Evolutionary conservation across 2,797 vertebrate genomes (phyloP), one percentile per base, ranked within the genome.

Genomic region (Alosa sapidissima): DNA sequence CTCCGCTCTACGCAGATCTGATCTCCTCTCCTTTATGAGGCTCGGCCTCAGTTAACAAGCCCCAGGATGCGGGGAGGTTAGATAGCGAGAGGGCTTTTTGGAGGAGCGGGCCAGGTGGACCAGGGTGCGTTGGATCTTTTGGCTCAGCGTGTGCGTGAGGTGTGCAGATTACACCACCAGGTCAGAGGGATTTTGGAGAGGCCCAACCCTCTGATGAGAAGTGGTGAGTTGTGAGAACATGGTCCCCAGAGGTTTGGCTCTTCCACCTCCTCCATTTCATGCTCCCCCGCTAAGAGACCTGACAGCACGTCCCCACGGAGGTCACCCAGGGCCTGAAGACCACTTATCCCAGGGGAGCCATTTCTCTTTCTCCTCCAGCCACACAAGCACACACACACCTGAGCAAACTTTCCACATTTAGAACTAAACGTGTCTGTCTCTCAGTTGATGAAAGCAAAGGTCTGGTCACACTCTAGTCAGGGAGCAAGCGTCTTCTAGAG

Each of bases 121-220:
- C 5, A 48, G 28, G 54, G 81, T 4, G 54, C 45, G 24, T 60
- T 78, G 41, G 51, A 21, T 21, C 24, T 82, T 4, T 4, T 11
- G 52, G 24, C n/a, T 5, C n/a, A 33, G 13, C 55, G 81, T 84
- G 48, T 36, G 7, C 16, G 78, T 13, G 21, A 54, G 62, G 58
- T 41, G 54, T 52, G 47, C 28, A 83, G 82, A 81, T 83, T 51
- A 49, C 78, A 19, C 60, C 78, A 45, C 48, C 81, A 85, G 82
- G 81, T 85, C 85, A 85, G 55, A 81, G 58, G 65, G 86, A 83
- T 83, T 84, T 60, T 0, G 0, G 7, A 33, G 81, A 86, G 47
- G 45, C 72, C 55, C 41, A 48, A 68, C 68, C 82, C 55, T 85
- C 84, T 85, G n/a, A 19, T 87, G 84, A 86, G 83, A 84, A 88